Percentiles rank a stretch among this genome's conserved stretches.
phyloP scores from a whole-genome alignment of 2,113 vertebrate genomes.

The Anolis carolinensis region DNA sequence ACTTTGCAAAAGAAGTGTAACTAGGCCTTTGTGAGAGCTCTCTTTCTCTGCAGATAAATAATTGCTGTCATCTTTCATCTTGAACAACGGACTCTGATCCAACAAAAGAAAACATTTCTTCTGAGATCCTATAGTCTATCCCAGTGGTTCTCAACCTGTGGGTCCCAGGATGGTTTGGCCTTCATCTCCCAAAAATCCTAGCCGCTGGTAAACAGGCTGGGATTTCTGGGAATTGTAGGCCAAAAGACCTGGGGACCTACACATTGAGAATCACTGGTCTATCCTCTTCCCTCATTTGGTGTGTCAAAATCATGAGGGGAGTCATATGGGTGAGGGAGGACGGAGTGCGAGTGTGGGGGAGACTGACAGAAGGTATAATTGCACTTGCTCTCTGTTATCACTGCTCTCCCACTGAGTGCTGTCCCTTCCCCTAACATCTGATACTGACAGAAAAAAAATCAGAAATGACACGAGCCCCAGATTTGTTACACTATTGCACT shows the following conservation, averaged over 20 bases:
- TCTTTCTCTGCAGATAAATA: too few species aligned
- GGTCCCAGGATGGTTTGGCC: too few species aligned
- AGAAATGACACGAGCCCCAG: not conserved
- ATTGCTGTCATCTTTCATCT: too few species aligned
- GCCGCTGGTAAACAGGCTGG: too few species aligned
- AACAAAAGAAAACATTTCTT: not conserved
- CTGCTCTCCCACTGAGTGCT: not conserved
- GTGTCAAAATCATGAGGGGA: not conserved
- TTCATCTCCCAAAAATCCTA: too few species aligned
- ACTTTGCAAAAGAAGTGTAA: too few species aligned
- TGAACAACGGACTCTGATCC: too few species aligned
- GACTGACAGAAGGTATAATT: not conserved
- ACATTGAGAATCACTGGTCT: too few species aligned
- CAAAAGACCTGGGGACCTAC: too few species aligned
- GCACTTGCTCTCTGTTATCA: not conserved
- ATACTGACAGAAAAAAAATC: not conserved
- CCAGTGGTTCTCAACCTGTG: too few species aligned
- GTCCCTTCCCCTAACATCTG: not conserved
- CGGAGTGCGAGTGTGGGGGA: not conserved
- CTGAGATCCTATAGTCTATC: not conserved
- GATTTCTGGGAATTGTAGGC: too few species aligned
- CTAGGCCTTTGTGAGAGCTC: not conserved
- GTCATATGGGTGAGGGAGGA: not conserved
- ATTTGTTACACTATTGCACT: not conserved
- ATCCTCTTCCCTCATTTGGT: not conserved